A percentile compares a stretch with the other conserved stretches of the same genome.
Conservation (phyloP, 2,113 vertebrate genomes). For the Chaetops frenatus region DNA sequence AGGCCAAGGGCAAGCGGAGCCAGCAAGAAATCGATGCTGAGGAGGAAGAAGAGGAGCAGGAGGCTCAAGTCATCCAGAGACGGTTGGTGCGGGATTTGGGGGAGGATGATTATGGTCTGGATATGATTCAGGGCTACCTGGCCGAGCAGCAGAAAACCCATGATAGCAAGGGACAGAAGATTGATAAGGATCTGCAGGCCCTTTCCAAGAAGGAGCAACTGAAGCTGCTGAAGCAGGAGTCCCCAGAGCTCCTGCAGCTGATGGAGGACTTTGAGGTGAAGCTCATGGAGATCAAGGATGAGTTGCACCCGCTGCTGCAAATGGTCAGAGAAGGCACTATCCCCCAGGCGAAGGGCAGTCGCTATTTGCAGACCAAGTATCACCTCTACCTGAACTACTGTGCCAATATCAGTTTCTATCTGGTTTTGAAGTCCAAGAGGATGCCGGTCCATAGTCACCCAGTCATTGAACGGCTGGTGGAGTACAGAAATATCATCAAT, state of each 20-base stretch:
- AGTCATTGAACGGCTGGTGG: constrained; percentile 87
- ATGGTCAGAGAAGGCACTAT: constrained; percentile 80
- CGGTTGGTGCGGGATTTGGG: constrained; percentile 81
- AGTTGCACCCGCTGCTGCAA: constrained; percentile 84
- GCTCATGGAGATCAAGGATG: constrained; percentile 84
- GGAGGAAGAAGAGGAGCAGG: constrained; percentile 90
- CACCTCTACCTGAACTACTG: constrained; percentile 96
- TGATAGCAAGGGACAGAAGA: constrained; percentile 66
- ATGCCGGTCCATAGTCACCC: constrained; percentile 86
- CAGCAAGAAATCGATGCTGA: constrained; percentile 81
- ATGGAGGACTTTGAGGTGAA: constrained; percentile 90
- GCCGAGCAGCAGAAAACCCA: constrained; percentile 58
- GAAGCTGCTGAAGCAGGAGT: constrained; percentile 91
- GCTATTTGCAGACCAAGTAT: constrained; percentile 86
- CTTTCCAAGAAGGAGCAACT: constrained; percentile 89
- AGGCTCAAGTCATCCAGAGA: constrained; percentile 87
- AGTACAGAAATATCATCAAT: constrained; percentile 87
- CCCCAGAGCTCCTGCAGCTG: constrained; percentile 91
- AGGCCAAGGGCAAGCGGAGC: constrained; percentile 53
- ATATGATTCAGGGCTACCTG: constrained; percentile 82
- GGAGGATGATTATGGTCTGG: constrained; percentile 91
- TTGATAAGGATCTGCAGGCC: constrained; percentile 84
- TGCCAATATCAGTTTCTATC: constrained; percentile 93
- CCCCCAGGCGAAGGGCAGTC: constrained; percentile 83
- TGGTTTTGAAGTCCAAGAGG: constrained; percentile 89